phyloP scores from a whole-genome alignment of 2,797 vertebrate species.

The Oryzias sinensis region DNA sequence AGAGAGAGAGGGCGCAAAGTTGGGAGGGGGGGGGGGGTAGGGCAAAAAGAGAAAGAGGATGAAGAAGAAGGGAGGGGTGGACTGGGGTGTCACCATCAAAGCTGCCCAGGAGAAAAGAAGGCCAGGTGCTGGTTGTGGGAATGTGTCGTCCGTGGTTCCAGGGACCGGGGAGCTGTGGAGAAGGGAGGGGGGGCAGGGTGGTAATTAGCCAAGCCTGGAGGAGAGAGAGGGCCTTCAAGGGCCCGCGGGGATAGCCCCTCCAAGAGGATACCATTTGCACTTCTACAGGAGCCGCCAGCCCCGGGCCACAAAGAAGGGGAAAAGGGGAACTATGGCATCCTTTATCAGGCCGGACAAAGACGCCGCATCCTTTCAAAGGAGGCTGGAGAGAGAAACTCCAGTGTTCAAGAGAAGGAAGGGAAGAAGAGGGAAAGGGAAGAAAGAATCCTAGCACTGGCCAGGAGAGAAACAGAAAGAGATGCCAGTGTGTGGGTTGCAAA shows the following conservation, averaged over 20 bases:
- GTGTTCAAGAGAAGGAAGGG: slow-evolving; percentile 67
- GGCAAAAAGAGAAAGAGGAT: slow-evolving; percentile 64
- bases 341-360: slow-evolving; percentile 82
- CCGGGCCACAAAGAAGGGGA: slow-evolving; percentile 77
- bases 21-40: slow-evolving; percentile 64
- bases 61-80: slow-evolving; percentile 54
- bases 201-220: slow-evolving; percentile 82
- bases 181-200: slow-evolving; percentile 20
- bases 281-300: slow-evolving; percentile 82
- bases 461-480: slow-evolving; percentile 66
- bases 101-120: slow-evolving; percentile 80
- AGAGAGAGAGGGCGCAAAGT: slow-evolving; percentile 66
- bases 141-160: slow-evolving; percentile 72
- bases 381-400: slow-evolving; percentile 73
- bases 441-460: slow-evolving; percentile 73
- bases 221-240: slow-evolving; percentile 69
- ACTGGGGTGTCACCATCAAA: slow-evolving; percentile 80
- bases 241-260: slow-evolving; percentile 75
- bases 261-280: slow-evolving; percentile 81
- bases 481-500: slow-evolving; percentile 76
- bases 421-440: slow-evolving; percentile 55
- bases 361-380: slow-evolving; percentile 81
- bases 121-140: slow-evolving; percentile 80
- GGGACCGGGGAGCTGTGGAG: slow-evolving; percentile 52
- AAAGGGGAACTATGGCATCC: slow-evolving; percentile 78